phyloP scores from a whole-genome alignment of 2,888 invertebrate genomes.

The Hylaea fasciaria region DNA sequence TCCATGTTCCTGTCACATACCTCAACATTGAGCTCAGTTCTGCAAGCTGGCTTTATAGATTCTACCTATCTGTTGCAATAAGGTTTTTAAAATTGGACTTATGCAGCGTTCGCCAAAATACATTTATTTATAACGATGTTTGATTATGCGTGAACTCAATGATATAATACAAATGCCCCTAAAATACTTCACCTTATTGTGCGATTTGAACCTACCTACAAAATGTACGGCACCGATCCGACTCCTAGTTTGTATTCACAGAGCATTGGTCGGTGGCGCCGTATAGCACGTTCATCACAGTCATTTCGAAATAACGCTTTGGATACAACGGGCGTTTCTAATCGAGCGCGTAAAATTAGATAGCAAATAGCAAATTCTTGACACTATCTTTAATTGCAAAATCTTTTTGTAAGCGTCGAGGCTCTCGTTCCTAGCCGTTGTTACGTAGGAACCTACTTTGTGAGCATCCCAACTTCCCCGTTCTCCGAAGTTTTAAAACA shows the following conservation, averaged over 20 bases:
- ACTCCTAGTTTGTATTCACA: conserved; percentile 10
- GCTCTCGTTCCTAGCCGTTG: conserved; percentile 15
- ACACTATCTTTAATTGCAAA: background rate
- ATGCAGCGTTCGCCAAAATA: conserved; percentile 8
- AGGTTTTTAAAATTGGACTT: conserved; percentile 15
- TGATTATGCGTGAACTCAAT: conserved; percentile 11
- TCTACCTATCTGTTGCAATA: conserved; percentile 22
- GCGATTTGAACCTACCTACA: conserved; percentile 8
- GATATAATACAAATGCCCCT: background rate
- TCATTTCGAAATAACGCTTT: conserved; percentile 23
- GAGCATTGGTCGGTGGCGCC: conserved; percentile 5
- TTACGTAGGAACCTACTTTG: conserved; percentile 30
- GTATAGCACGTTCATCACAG: conserved; percentile 17
- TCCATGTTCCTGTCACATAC: conserved; percentile 46
- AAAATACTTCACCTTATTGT: conserved; percentile 4
- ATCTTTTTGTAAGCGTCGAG: conserved; percentile 7
- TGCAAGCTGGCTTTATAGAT: conserved; percentile 19
- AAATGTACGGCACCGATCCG: conserved; percentile 11
- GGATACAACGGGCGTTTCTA: conserved; percentile 15
- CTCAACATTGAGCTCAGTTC: conserved; percentile 38
- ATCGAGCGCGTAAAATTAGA: background rate
- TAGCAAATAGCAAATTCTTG: too few species aligned
- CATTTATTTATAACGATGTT: conserved; percentile 13
- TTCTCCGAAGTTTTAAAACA: conserved; percentile 33
- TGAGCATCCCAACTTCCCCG: conserved; percentile 27